Evolutionary conservation across 2,797 vertebrate genomes (phyloP).

Genomic region (Taenioides sp.): DNA sequence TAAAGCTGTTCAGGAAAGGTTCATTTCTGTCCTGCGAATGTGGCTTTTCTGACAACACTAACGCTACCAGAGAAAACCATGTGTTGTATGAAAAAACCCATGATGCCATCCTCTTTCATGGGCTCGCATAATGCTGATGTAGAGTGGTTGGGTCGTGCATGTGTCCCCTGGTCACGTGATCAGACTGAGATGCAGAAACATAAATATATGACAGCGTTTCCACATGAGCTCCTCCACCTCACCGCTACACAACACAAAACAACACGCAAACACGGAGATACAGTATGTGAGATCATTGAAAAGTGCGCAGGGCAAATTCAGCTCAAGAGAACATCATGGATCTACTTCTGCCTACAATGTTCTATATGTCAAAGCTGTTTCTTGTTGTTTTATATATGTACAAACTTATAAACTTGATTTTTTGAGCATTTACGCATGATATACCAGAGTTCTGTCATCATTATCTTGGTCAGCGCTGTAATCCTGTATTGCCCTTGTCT

Average conservation of each 20-base stretch:
- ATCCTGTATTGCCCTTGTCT: no score
- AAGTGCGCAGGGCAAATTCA: background rate
- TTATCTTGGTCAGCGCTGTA: no score
- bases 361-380: background rate
- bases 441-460: no score
- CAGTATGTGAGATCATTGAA: background rate
- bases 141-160: slow-evolving; percentile 1
- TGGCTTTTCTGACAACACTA: no score
- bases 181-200: slow-evolving; percentile 4
- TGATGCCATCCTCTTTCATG: background rate
- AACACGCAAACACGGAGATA: background rate
- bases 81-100: background rate
- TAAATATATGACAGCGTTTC: slow-evolving; percentile 19
- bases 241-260: background rate
- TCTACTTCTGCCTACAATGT: background rate
- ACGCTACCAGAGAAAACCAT: background rate
- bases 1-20: no score
- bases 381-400: background rate
- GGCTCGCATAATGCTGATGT: slow-evolving; percentile 2
- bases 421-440: no score
- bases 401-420: background rate
- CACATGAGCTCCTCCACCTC: slow-evolving; percentile 5
- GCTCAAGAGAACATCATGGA: background rate
- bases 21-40: no score
- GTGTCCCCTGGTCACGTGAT: slow-evolving; percentile 5